Evolutionary conservation across 2,797 vertebrate species (phyloP).

Genomic region (Zenarchopterus dispar): DNA sequence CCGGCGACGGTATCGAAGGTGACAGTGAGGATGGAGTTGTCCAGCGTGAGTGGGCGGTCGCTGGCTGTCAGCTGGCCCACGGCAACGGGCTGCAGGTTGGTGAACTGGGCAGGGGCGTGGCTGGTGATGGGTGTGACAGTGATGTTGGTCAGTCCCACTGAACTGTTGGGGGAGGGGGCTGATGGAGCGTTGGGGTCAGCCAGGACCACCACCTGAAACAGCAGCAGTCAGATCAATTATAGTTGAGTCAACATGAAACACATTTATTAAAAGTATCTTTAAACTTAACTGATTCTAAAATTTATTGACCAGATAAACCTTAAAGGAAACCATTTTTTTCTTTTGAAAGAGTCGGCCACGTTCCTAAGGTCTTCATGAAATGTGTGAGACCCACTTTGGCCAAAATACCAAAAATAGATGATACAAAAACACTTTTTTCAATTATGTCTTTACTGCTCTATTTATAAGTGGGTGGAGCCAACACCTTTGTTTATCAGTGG

Average conservation of each 20-base stretch:
- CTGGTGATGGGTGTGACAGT: constrained; percentile 92
- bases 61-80: constrained; percentile 88
- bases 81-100: constrained; percentile 93
- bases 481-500: too few species aligned
- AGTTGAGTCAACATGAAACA: fast-evolving
- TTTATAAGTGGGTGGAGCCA: too few species aligned
- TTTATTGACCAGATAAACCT: too few species aligned
- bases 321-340: too few species aligned
- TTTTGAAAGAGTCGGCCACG: too few species aligned
- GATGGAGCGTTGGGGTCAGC: constrained; percentile 86
- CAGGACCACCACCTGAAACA: constrained; percentile 92
- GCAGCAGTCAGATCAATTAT: not conserved
- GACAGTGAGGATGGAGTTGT: constrained; percentile 97
- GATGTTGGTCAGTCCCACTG: constrained; percentile 92
- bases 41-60: constrained; percentile 91
- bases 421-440: too few species aligned
- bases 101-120: constrained; percentile 88
- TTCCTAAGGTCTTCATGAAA: too few species aligned
- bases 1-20: constrained; percentile 95
- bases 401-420: too few species aligned
- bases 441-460: too few species aligned
- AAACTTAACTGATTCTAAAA: too few species aligned
- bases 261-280: not conserved
- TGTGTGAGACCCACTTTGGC: too few species aligned
- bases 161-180: constrained; percentile 85